These are phyloP conservation scores for Lepidocyrtoides sp. DNA, from an alignment of 2,888 invertebrate genomes.

Conservation along the genomic window DNA sequence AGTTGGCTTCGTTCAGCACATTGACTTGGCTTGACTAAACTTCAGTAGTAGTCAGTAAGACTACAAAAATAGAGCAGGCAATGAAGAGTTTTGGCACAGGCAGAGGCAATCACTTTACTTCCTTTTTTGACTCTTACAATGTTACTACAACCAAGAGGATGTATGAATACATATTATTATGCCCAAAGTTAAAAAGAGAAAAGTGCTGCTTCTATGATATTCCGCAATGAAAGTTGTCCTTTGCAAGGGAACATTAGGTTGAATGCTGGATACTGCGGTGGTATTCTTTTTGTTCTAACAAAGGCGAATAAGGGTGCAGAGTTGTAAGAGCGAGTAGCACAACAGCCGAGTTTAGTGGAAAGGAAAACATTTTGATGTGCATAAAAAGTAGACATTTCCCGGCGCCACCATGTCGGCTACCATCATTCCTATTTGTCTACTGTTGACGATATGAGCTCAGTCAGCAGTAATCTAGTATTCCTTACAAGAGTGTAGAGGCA, in stretches of 20 bases:
- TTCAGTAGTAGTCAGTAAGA: background rate
- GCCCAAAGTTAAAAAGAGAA: background rate
- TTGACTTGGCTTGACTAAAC: slow-evolving; percentile 27
- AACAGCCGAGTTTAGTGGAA: slow-evolving; percentile 57
- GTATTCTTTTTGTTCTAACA: background rate
- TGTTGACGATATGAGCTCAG: slow-evolving; percentile 55
- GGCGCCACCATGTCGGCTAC: slow-evolving; percentile 85
- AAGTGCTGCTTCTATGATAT: slow-evolving; percentile 17
- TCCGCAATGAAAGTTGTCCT: background rate
- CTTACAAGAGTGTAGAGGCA: background rate
- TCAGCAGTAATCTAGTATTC: slow-evolving; percentile 65
- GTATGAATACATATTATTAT: slow-evolving; percentile 34
- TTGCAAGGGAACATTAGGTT: background rate
- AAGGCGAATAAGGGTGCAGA: background rate
- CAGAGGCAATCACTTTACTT: slow-evolving; percentile 67
- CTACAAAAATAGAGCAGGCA: slow-evolving; percentile 48
- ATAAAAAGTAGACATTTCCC: slow-evolving; percentile 85
- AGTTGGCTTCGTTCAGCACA: slow-evolving; percentile 38
- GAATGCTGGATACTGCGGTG: background rate
- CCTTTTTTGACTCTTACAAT: slow-evolving; percentile 45
- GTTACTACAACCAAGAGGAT: background rate
- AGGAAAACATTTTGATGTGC: slow-evolving; percentile 82
- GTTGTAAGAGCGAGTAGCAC: background rate
- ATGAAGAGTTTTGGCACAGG: slow-evolving; percentile 79
- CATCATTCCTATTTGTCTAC: slow-evolving; percentile 68